These are phyloP conservation scores for Apodemus speciosus DNA, from an alignment of 2,113 vertebrate genomes.

Conservation along the genomic window DNA sequence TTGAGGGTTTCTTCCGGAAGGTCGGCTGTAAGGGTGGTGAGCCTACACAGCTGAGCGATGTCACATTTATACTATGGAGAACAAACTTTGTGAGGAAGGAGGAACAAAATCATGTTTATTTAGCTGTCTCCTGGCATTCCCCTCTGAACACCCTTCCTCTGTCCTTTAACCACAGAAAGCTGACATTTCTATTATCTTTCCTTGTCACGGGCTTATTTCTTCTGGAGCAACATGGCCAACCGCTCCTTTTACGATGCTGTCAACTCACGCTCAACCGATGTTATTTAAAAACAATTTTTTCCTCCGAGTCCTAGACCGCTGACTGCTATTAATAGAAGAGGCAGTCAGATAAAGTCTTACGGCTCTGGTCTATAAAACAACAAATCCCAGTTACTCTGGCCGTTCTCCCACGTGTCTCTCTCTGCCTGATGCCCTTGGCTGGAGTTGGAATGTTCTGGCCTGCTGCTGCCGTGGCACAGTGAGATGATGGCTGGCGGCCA, in stretches of 20 bases:
- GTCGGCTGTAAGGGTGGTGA: neutral
- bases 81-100: neutral
- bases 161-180: neutral
- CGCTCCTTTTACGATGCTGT: neutral
- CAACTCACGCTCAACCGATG: neutral
- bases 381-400: neutral
- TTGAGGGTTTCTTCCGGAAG: neutral
- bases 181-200: neutral
- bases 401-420: neutral
- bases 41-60: neutral
- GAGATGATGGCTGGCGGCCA: neutral
- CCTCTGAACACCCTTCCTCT: neutral
- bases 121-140: rapidly evolving
- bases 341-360: neutral
- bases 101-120: neutral
- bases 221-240: neutral
- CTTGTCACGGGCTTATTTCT: neutral
- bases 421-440: neutral
- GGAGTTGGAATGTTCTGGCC: neutral
- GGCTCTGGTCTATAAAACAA: neutral
- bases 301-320: neutral
- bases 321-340: conserved; percentile 23
- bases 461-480: neutral
- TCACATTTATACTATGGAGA: rapidly evolving
- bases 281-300: conserved; percentile 32